Evolutionary conservation across 2,113 vertebrate species (phyloP), one percentile per base, ranked within the genome.

Genomic region (Microtus oregoni): DNA sequence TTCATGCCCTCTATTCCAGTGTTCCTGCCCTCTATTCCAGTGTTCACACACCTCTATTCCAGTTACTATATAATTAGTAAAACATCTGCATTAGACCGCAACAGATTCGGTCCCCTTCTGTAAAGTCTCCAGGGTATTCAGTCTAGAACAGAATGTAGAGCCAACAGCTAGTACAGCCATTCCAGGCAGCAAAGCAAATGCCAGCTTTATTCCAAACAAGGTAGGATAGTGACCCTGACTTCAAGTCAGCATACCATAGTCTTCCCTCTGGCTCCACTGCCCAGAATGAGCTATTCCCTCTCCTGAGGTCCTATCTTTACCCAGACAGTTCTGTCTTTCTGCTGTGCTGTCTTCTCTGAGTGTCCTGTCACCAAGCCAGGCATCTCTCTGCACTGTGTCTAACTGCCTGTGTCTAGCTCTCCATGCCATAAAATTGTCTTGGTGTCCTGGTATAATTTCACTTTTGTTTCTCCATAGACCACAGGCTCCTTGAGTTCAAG

Each of bases 381-480:
- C 1, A 28, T 2, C 14, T 50, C n/a, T 58, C 12, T 65, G 28
- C 41, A 41, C 26, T 32, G 13, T 30, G 50, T 50, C 1, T 30
- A 61, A 61, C 7, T 22, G 47, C 50, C 76, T 63, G 30, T 35
- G 58, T 50, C 1, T 30, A 61, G 47, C 7, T 19, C 35, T 58
- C 70, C 50, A 3, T 14, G 35, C 12, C 41, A 22, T 55, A 76
- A 72, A 86, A 73, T 20, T 77, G 28, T 28, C 38, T 79, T 52
- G 50, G 32, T 61, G 10, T 17, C 58, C 7, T 44, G 89, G 32
- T 70, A 5, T 92, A 7, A 94, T 92, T 93, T 68, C 61, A 2
- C 65, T 78, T 89, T 61, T 92, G 24, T 58, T 89, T 87, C 78
- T 90, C 86, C 52, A 58, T 70, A 86, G 44, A 70, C 58, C 12